phyloP scores from a whole-genome alignment of 2,888 invertebrate genomes.

The Heliconius sara region DNA sequence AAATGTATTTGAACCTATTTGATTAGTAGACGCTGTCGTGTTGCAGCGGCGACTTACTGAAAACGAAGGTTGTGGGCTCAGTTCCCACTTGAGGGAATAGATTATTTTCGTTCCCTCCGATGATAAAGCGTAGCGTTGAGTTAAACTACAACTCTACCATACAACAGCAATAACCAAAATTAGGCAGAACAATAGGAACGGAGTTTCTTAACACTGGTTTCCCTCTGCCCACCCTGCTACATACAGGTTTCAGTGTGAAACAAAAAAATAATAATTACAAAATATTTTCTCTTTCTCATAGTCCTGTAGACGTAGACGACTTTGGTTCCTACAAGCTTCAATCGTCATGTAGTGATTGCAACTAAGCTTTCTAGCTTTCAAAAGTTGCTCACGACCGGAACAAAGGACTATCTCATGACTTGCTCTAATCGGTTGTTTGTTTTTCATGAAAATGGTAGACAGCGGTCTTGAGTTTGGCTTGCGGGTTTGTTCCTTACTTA shows the following conservation, averaged over 20 bases:
- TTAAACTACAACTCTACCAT: not conserved
- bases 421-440: constrained; percentile 60
- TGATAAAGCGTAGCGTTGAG: not conserved
- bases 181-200: too few relatives aligned
- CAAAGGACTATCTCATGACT: constrained; percentile 51
- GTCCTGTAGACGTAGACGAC: too few relatives aligned
- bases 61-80: too few relatives aligned
- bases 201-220: not conserved
- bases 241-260: not conserved
- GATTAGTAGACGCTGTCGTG: too few relatives aligned
- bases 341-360: constrained; percentile 3
- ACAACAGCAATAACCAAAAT: not conserved
- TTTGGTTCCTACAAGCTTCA: not conserved
- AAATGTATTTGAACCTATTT: too few relatives aligned
- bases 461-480: constrained; percentile 44
- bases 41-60: too few relatives aligned
- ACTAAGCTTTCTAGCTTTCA: not conserved
- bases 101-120: too few relatives aligned
- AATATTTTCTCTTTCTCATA: not conserved
- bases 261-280: not conserved
- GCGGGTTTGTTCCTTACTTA: constrained; percentile 51
- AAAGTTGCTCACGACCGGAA: constrained; percentile 41
- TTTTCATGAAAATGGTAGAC: constrained; percentile 57
- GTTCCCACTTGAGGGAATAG: too few relatives aligned
- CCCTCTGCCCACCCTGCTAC: not conserved